Evolutionary conservation across 2,797 vertebrate species (phyloP).

Genomic region (Spheniscus humboldti): DNA sequence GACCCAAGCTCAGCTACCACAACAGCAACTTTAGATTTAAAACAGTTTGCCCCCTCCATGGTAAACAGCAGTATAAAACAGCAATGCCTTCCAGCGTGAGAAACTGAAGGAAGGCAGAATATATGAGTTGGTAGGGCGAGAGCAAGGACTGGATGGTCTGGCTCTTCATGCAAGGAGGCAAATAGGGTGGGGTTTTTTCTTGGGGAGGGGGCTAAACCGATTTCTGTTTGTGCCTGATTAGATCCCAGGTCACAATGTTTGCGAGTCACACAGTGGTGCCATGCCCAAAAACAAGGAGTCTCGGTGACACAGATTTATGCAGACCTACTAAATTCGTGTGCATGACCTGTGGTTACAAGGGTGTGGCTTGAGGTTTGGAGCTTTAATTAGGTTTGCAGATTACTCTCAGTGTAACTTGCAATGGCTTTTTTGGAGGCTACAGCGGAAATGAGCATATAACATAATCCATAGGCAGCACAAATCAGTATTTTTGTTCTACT

Average conservation of each 20-base stretch:
- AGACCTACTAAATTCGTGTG: neutral
- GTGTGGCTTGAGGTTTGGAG: neutral
- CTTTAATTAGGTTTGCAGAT: neutral
- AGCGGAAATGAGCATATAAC: neutral
- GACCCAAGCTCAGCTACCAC: neutral
- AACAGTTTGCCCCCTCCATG: neutral
- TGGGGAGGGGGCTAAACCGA: neutral
- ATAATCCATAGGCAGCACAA: neutral
- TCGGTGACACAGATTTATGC: neutral
- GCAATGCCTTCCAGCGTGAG: neutral
- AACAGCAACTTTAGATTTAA: neutral
- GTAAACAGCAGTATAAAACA: neutral
- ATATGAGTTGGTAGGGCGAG: neutral
- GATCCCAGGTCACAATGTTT: neutral
- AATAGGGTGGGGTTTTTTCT: neutral
- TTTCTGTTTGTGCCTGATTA: neutral
- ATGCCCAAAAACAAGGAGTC: neutral
- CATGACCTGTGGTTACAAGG: neutral
- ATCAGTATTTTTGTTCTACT: neutral
- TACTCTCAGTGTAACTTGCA: neutral
- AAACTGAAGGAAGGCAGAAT: neutral
- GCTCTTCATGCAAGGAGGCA: neutral
- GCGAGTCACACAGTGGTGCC: neutral
- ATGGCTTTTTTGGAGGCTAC: neutral
- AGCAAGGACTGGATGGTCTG: neutral